Conservation (phyloP, 2,797 vertebrate species). For the Furcifer pardalis region DNA sequence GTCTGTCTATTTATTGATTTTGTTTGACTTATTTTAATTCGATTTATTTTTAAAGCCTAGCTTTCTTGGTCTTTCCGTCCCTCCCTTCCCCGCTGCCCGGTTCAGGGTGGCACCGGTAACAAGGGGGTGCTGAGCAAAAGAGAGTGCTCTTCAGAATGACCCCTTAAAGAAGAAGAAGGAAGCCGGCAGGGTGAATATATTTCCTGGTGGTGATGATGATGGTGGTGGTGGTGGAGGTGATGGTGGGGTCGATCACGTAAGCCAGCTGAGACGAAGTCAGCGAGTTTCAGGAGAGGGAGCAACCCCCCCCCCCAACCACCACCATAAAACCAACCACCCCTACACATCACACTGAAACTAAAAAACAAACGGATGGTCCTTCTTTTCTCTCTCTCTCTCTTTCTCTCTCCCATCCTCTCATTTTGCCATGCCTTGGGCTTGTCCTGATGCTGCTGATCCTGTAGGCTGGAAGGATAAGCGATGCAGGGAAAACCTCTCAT, state of each 20-base stretch:
- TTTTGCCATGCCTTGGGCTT: not conserved
- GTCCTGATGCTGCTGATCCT: not conserved
- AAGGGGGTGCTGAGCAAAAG: not conserved
- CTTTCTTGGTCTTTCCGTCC: not conserved
- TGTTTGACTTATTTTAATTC: too few relatives aligned
- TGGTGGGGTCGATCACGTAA: not conserved
- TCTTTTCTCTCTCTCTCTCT: not conserved
- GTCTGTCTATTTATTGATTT: too few relatives aligned
- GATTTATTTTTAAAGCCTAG: not conserved
- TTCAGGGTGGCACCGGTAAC: too few relatives aligned
- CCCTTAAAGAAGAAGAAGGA: not conserved
- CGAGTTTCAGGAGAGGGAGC: constrained; percentile 21
- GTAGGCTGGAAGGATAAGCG: constrained; percentile 2
- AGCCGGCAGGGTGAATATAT: constrained; percentile 30
- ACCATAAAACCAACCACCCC: too few relatives aligned
- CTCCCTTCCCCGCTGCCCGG: not conserved
- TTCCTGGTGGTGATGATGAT: too few relatives aligned
- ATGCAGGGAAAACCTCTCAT: constrained; percentile 26
- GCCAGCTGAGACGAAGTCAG: constrained; percentile 21
- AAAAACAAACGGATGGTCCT: not conserved
- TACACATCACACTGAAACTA: not conserved
- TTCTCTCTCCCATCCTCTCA: not conserved
- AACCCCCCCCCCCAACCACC: too few relatives aligned
- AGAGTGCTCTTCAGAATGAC: too few relatives aligned
- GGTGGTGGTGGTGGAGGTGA: too few relatives aligned